Conservation (phyloP, 2,888 invertebrate genomes). For the Panzeria rudis region DNA sequence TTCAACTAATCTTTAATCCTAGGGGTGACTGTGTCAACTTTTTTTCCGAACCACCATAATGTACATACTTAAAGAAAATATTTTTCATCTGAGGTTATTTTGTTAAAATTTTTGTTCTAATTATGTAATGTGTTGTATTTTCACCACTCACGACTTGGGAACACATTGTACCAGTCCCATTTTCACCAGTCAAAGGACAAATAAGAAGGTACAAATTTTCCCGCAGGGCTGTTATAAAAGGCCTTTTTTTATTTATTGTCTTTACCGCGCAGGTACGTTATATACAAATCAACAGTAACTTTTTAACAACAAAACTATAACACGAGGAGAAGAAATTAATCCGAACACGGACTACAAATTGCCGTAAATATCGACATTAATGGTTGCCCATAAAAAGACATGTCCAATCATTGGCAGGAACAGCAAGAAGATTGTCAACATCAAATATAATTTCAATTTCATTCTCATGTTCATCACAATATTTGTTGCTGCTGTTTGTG, state of each 20-base stretch:
- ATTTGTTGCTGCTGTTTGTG: conserved; percentile 44
- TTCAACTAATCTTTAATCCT: too few species aligned
- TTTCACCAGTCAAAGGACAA: too few species aligned
- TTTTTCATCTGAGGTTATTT: too few species aligned
- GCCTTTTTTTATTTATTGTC: not conserved
- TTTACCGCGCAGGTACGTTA: not conserved
- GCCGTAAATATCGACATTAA: conserved; percentile 68
- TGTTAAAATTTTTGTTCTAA: too few species aligned
- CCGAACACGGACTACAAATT: conserved; percentile 67
- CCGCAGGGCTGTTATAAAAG: not conserved
- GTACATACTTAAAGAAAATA: too few species aligned
- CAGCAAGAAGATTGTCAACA: conserved; percentile 47
- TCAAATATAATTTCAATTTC: conserved; percentile 45
- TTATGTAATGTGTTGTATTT: too few species aligned
- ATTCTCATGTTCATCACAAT: conserved; percentile 33
- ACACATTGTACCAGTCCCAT: too few species aligned
- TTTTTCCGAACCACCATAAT: too few species aligned
- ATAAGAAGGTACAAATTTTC: too few species aligned
- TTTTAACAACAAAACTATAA: conserved; percentile 32
- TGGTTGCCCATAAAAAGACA: conserved; percentile 66
- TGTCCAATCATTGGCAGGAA: conserved; percentile 47
- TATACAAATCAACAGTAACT: not conserved
- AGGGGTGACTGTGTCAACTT: too few species aligned
- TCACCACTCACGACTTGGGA: too few species aligned
- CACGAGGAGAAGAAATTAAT: conserved; percentile 52